Evolutionary conservation across 2,888 invertebrate genomes (phyloP), one percentile per base, ranked within the genome.

Genomic region (Drosophila planitibia): DNA sequence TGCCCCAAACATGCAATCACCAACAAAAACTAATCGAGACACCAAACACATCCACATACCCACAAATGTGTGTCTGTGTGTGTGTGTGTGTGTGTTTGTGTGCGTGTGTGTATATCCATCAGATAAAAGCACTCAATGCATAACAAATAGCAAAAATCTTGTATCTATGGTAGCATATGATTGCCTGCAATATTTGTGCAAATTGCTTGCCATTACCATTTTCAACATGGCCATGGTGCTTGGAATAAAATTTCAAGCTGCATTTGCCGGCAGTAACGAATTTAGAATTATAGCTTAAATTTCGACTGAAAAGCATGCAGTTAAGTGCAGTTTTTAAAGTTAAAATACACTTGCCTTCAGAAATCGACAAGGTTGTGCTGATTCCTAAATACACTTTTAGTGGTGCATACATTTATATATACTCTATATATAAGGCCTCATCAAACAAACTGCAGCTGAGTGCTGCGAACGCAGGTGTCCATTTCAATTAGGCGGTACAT

Each of bases 131-230:
- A 65, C 12, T 67, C 66, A 44, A 85, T 83, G 71, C 89, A 84
- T 89, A 75, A 70, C 59, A 83, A 86, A 81, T 83, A 58, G 49
- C 47, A 72, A 41, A 41, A 49, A 59, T 72, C 63, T 72, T 72
- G 72, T 73, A 73, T 60, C 57, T 30, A n/a, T 6, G 10, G 10
- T 19, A 12, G 33, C 35, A 49, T 63, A 60, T 66, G 76, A 69
- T 71, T 70, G 70, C n/a, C 70, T 62, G 64, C 49, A 68, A 70
- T 62, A 41, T 72, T 62, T 68, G 70, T 44, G 82, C 79, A 67
- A 81, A 81, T 74, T 81, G 77, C 66, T 85, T 70, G 77, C 41
- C 72, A 58, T 16, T 35, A 0, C 35, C 37, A 61, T 58, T 55
- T 39, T 44, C 22, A 39, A 14, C 39, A 69, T 54, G 61, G 47